Evolutionary conservation across 2,113 vertebrate species (phyloP).

Genomic region (Rallus limicola): DNA sequence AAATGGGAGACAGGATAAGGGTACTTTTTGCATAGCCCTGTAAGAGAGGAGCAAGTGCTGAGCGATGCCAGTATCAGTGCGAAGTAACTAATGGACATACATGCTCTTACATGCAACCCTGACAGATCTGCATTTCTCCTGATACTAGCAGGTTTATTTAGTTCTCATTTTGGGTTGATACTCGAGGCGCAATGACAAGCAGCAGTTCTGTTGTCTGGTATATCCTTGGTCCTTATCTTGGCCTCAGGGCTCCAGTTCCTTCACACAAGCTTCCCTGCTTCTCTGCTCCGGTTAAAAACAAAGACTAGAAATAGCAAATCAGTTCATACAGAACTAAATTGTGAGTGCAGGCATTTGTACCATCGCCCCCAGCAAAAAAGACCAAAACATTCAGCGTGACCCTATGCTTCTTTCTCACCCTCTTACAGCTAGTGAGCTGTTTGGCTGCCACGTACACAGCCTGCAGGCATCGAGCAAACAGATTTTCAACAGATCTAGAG

Average conservation of each 20-base stretch:
- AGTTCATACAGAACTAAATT: neutral
- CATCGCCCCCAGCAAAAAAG: rapidly evolving
- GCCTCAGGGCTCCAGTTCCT: neutral
- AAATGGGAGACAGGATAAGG: neutral
- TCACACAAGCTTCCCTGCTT: neutral
- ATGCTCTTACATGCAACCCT: neutral
- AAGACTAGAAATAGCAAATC: neutral
- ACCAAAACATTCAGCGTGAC: neutral
- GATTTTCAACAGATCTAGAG: neutral
- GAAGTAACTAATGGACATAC: neutral
- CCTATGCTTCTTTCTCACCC: neutral
- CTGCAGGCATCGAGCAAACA: neutral
- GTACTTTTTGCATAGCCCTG: neutral
- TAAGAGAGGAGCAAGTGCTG: neutral
- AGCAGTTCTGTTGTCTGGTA: neutral
- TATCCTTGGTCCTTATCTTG: neutral
- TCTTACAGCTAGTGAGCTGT: neutral
- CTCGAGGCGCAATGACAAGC: neutral
- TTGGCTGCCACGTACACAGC: neutral
- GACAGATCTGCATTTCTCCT: neutral
- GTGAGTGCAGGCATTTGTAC: neutral
- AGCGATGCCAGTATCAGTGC: neutral
- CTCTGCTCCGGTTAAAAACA: neutral
- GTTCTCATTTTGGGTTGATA: neutral
- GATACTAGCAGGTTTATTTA: neutral